Base-by-base conservation (phyloP, 2,888 invertebrate genomes). In the Synanthedon formicaeformis region DNA sequence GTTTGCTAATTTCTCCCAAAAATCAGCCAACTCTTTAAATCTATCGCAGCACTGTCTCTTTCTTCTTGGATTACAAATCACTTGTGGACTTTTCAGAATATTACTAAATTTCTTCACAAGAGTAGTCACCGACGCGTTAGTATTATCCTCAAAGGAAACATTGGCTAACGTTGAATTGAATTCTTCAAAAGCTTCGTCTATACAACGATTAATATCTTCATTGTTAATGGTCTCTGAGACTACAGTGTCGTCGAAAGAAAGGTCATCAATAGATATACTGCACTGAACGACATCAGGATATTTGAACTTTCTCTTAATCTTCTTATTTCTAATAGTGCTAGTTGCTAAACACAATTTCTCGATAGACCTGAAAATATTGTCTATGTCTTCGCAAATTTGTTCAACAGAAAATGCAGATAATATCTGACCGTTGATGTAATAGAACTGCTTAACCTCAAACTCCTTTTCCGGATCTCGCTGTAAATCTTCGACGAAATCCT, bases 321-420 rank as follows among this genome's bases (percentile, higher is more conserved):
- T 71, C 5, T 69, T 64, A 0, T 76, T 54, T 0, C 81, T 77
- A 18, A 78, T 76, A 0, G 78, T 76, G 18, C 62, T 63, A 0
- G 70, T 65, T 0, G 74, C 73, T 0, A 78, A 73, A 11, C 70
- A 74, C 0, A 86, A 58, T 49, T 78, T 78, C 13, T 86, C 84
- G 2, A 87, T 75, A 2, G 86, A 85, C 57, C 75, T 79, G 59
- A 87, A 86, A 1, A 86, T 71, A 4, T 79, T 73, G 50, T 87
- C 86, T 12, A 85, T 85, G 53, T 71, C 71, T 11, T 72, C 68
- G 51, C 85, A 85, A 6, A 85, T 81, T 1, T 79, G 74, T 58
- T 85, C 83, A 0, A 83, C 75, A 0, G 85, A 84, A 0, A 63
- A 64, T 0, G 82, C 83, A 1, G 85, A 83, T 0, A 81, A 59